Evolutionary conservation across 2,797 vertebrate species (phyloP), one percentile per base, ranked within the genome.

Genomic region (Pseudomugil gertrudae): DNA sequence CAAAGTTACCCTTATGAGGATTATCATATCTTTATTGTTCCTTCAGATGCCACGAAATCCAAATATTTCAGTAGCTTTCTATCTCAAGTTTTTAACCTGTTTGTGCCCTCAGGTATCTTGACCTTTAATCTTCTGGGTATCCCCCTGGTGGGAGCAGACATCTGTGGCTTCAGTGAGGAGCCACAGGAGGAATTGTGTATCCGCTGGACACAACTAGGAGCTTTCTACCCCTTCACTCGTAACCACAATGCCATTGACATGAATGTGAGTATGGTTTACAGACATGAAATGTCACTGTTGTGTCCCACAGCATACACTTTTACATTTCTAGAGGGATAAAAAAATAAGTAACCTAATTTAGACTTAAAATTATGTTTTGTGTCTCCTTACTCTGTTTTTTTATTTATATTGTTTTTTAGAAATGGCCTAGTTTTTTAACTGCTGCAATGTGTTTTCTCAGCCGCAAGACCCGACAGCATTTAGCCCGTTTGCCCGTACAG

Each of bases 121-220:
- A 97, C 94, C 60, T 97, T 97, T 90, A 96, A 95, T 84, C 92
- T 97, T 36, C 90, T 97, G 0, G 95, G 96, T 40, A 91, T 96
- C 68, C 94, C 95, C 0, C 72, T 96, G 85, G 93, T 96, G 0
- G 95, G 95, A n/a, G 95, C 95, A 0, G 95, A 96, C 75, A 91
- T 96, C 80, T 97, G 95, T 0, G 96, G 95, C 47, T 96, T 97
- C 83, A 91, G 93, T 0, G 92, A 93, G 67, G 88, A 94, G 75
- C 80, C 95, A 1, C 86, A 93, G 0, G 96, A 95, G 80, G 96
- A 97, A 64, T 89, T 98, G 30, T 97, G 96, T 68, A 78, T 94
- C 38, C 94, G 95, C 59, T 96, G 96, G 96, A 97, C 92, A 4
- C 96, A 98, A 84, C 92, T 96, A 0, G 96, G 95, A 0, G 95